Percentiles rank a stretch among this genome's conserved stretches.
phyloP scores from a whole-genome alignment of 2,797 vertebrate genomes.

The Gobionotothen gibberifrons region DNA sequence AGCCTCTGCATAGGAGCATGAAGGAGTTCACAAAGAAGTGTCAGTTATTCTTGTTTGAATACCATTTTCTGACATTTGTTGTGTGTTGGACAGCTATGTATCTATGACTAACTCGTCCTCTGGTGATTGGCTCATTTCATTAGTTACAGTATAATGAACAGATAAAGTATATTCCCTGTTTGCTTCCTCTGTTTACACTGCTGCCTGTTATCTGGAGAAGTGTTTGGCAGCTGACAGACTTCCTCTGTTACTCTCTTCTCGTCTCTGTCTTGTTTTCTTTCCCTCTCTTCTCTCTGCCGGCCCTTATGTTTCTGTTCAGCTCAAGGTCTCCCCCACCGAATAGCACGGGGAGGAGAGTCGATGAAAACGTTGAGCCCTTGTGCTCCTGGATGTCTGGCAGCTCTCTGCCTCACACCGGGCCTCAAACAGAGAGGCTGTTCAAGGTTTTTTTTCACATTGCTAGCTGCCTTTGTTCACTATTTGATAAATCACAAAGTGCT shows the following conservation, averaged over 20 bases:
- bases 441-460: slow-evolving; percentile 39
- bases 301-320: slow-evolving; percentile 37
- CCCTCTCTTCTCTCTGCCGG: slow-evolving; percentile 11
- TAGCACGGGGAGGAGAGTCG: not conserved
- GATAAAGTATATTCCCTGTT: not conserved
- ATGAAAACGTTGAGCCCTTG: slow-evolving; percentile 34
- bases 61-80: not conserved
- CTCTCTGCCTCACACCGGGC: slow-evolving; percentile 24
- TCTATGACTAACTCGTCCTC: not conserved
- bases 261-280: slow-evolving; percentile 30
- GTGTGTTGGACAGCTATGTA: not conserved
- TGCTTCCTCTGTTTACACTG: slow-evolving; percentile 30
- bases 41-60: slow-evolving; percentile 7
- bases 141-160: not conserved
- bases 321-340: slow-evolving; percentile 52
- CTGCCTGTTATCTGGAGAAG: slow-evolving; percentile 47
- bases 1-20: slow-evolving; percentile 7
- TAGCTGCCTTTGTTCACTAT: slow-evolving; percentile 23
- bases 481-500: slow-evolving; percentile 36
- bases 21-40: not conserved
- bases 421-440: slow-evolving; percentile 43
- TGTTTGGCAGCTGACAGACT: slow-evolving; percentile 33
- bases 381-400: slow-evolving; percentile 22
- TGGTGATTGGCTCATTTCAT: slow-evolving; percentile 7
- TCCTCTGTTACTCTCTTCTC: slow-evolving; percentile 6